Base-by-base conservation (phyloP, 2,797 vertebrate species). In the Molothrus aeneus region DNA sequence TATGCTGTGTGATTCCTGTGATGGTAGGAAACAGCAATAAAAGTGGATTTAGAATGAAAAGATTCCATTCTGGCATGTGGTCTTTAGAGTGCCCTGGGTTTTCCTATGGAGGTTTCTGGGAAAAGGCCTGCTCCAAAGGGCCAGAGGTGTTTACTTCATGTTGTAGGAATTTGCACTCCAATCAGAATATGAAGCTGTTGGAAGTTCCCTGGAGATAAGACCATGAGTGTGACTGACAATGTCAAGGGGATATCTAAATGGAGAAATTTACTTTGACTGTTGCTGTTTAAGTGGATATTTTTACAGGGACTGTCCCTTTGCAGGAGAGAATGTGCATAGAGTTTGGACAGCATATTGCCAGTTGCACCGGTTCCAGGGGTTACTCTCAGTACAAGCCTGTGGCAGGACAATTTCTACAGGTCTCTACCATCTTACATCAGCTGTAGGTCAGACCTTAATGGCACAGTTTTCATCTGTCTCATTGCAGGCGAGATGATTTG, bases 11-110 rank as follows among this genome's bases (percentile, higher is more conserved):
- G 79, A 95, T 86, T 94, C 86, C 92, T 69, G 17, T 91, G 81
- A 91, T 96, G 65, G 86, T 29, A 97, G 93, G 95, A 97, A 95
- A 94, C 61, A 80, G 69, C 61, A 81, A 56, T 87, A 92, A 87
- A 94, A 96, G 69, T 50, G 72, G 59, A 84, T 93, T 97, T 96
- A 63, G 80, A 73, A 53, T 86, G 51, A 88, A 96, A 97, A 86
- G 32, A 43, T 89, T 96, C 87, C 66, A 40, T 66, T 91, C 60
- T 96, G 77, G 78, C 63, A 16, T 71, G 32, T 69, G 84, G 70
- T 85, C 91, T 78, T 91, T 21, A 48, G 48, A 63, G 50, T 57
- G 68, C 83, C 69, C 42, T 93, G 57, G 32, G 59, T 88, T 94
- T 97, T 96, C 92, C 92, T 86, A 38, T 2, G 12, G 13, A 83